Evolutionary conservation across 2,888 invertebrate genomes (phyloP).

Genomic region (Mythimna lalbum): DNA sequence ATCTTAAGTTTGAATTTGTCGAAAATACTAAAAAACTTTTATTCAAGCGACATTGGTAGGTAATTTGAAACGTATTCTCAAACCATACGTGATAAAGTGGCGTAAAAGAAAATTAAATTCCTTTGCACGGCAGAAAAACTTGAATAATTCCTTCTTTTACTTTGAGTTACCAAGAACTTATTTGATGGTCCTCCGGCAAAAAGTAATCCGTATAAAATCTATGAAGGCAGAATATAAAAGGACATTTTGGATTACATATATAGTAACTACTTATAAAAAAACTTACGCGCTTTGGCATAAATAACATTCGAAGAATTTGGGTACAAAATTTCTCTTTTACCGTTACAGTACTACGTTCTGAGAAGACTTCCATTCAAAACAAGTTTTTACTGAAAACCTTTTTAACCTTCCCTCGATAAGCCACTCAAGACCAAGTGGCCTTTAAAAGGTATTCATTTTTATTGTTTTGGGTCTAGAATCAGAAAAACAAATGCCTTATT

Average conservation of each 20-base stretch:
- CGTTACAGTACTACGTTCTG: not conserved
- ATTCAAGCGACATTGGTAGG: not conserved
- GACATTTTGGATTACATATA: constrained; percentile 29
- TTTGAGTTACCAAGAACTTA: constrained; percentile 49
- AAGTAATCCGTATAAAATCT: constrained; percentile 30
- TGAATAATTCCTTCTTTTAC: constrained; percentile 45
- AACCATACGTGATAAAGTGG: constrained; percentile 16
- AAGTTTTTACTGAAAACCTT: constrained; percentile 26
- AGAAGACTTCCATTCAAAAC: constrained; percentile 1
- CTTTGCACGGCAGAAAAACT: constrained; percentile 45
- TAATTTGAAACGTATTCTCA: constrained; percentile 22
- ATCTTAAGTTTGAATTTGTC: too few species aligned
- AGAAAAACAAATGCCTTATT: constrained; percentile 16
- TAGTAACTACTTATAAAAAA: constrained; percentile 28
- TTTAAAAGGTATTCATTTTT: constrained; percentile 37
- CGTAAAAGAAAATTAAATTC: constrained; percentile 34
- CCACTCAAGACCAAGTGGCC: constrained; percentile 20
- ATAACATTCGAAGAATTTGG: constrained; percentile 19
- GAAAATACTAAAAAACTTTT: too few species aligned
- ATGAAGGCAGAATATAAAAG: constrained; percentile 32
- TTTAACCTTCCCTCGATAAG: constrained; percentile 12
- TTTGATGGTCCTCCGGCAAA: constrained; percentile 4
- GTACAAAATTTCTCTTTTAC: constrained; percentile 19
- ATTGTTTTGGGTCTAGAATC: constrained; percentile 39
- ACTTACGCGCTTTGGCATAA: constrained; percentile 2